These are phyloP conservation scores for Cheilosia soror DNA, from an alignment of 2,888 invertebrate genomes.

Conservation along the genomic window DNA sequence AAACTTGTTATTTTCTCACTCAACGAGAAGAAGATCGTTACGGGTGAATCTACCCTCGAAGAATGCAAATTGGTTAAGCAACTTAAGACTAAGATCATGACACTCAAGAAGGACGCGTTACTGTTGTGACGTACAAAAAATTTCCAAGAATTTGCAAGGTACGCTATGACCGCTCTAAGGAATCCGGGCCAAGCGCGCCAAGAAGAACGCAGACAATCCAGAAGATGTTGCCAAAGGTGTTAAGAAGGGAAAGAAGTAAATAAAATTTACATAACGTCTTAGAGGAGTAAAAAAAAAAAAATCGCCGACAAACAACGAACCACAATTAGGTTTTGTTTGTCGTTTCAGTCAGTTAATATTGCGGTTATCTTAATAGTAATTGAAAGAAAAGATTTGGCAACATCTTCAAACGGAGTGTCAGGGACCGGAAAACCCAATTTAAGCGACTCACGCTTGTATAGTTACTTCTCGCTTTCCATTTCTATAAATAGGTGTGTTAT, in stretches of 20 bases:
- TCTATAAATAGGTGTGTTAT: too few species aligned
- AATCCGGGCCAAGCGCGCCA: slow-evolving; percentile 95
- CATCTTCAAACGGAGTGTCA: too few species aligned
- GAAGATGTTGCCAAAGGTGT: slow-evolving; percentile 91
- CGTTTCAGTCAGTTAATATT: too few species aligned
- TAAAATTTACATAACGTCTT: slow-evolving; percentile 44
- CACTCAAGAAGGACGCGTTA: slow-evolving; percentile 90
- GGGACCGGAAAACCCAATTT: too few species aligned
- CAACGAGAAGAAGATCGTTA: slow-evolving; percentile 92
- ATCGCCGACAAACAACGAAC: too few species aligned
- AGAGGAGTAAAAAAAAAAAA: background rate
- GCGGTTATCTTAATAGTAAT: too few species aligned
- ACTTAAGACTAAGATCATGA: slow-evolving; percentile 92
- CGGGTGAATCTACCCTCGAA: slow-evolving; percentile 94
- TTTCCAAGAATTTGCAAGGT: slow-evolving; percentile 96
- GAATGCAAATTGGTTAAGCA: slow-evolving; percentile 97
- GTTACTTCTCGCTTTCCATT: too few species aligned
- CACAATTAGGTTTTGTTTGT: too few species aligned
- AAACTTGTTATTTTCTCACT: slow-evolving; percentile 98
- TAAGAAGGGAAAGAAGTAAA: slow-evolving; percentile 87
- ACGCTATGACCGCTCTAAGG: slow-evolving; percentile 94
- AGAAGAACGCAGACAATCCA: slow-evolving; percentile 97
- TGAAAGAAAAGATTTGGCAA: too few species aligned
- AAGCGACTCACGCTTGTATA: too few species aligned
- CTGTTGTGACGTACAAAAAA: slow-evolving; percentile 91